These are phyloP conservation scores for Mesorhabditis sp. DNA, from an alignment of 2,888 invertebrate species.

Conservation along the genomic window DNA sequence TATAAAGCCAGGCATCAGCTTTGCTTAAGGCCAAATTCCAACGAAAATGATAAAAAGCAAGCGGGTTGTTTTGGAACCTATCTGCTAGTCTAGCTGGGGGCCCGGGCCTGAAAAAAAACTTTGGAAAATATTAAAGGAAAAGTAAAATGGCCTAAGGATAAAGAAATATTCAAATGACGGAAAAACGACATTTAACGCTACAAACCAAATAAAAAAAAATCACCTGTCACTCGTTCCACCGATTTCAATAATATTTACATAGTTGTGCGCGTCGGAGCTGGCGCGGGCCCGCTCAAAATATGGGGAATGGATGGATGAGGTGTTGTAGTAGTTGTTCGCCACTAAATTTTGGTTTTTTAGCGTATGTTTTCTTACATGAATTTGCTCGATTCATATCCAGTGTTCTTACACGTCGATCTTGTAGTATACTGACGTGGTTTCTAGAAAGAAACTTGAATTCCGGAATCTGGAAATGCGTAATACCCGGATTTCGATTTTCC, in stretches of 20 bases:
- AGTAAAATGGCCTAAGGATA: too few relatives aligned
- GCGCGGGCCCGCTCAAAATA: not conserved
- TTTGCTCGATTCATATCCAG: not conserved
- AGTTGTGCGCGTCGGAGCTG: not conserved
- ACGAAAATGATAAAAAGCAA: too few relatives aligned
- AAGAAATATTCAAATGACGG: too few relatives aligned
- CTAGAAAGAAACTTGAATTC: not conserved
- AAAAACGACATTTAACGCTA: too few relatives aligned
- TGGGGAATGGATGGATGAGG: not conserved
- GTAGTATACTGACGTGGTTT: not conserved
- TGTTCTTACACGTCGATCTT: not conserved
- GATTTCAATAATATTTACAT: not conserved
- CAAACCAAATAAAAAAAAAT: too few relatives aligned
- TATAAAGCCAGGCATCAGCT: too few relatives aligned
- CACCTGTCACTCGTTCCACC: not conserved
- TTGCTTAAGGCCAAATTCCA: too few relatives aligned
- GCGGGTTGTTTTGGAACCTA: too few relatives aligned
- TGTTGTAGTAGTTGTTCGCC: not conserved
- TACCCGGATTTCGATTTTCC: slow-evolving; percentile 16
- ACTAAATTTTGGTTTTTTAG: not conserved
- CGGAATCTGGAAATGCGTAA: not conserved
- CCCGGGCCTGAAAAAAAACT: too few relatives aligned
- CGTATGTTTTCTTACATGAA: not conserved
- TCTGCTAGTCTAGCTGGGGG: too few relatives aligned
- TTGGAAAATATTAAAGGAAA: too few relatives aligned